A percentile compares a stretch with the other conserved stretches of the same genome.
Conservation (phyloP, 2,797 vertebrate genomes). For the Mycteria americana region DNA sequence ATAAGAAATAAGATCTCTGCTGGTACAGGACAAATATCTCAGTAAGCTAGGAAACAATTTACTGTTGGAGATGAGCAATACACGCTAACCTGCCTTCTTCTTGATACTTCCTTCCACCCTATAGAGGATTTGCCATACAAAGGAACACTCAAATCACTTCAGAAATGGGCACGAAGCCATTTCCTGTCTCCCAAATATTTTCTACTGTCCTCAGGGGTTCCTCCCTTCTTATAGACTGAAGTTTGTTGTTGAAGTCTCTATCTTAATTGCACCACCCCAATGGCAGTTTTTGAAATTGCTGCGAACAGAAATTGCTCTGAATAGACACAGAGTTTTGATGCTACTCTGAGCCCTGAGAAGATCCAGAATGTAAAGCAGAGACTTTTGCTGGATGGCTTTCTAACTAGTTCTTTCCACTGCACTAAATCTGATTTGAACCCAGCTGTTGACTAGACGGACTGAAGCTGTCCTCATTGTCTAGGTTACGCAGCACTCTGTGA, state of each 20-base stretch:
- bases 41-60: background rate
- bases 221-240: background rate
- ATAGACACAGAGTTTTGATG: background rate
- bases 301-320: too few relatives aligned
- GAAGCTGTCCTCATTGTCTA: background rate
- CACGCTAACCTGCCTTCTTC: background rate
- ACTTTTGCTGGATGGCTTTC: background rate
- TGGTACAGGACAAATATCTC: background rate
- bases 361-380: background rate
- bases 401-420: background rate
- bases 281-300: background rate
- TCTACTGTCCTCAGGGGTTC: background rate
- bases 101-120: background rate
- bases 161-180: background rate
- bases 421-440: background rate
- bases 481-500: background rate
- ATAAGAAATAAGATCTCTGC: background rate
- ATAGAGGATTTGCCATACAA: background rate
- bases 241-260: background rate
- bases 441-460: background rate
- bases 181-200: background rate
- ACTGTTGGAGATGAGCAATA: background rate
- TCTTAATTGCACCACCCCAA: background rate
- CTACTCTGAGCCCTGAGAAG: background rate
- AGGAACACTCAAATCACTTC: background rate